These are phyloP conservation scores for Drosophila mimetica DNA, from an alignment of 2,888 invertebrate species.

Conservation along the genomic window DNA sequence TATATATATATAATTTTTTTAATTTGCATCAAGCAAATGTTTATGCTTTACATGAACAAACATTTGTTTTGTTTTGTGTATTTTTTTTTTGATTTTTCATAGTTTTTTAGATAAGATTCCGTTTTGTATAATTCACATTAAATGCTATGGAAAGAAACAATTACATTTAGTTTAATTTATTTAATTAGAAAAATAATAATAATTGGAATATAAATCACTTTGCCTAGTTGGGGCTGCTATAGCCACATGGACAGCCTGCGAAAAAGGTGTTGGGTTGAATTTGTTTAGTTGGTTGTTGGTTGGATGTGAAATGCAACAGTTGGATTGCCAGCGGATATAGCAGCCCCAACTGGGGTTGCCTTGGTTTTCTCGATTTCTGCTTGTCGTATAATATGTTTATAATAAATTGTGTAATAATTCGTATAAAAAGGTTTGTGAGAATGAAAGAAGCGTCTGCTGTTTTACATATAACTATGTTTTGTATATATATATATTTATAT, in stretches of 20 bases:
- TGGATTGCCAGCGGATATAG: conserved; percentile 39
- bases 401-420: conserved; percentile 54
- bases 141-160: conserved; percentile 78
- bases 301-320: conserved; percentile 44
- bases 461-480: conserved; percentile 34
- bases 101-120: conserved; percentile 54
- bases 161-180: conserved; percentile 74
- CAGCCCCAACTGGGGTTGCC: conserved; percentile 51
- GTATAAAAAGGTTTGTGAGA: conserved; percentile 60
- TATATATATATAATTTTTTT: conserved; percentile 31
- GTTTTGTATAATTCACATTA: conserved; percentile 64
- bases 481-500: conserved; percentile 41
- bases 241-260: conserved; percentile 42
- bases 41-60: conserved; percentile 48
- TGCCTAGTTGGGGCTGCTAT: conserved; percentile 59
- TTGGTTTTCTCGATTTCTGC: conserved; percentile 30
- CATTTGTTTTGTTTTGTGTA: conserved; percentile 39
- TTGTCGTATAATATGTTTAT: conserved; percentile 39
- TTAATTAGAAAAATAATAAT: conserved; percentile 78
- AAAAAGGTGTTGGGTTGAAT: conserved; percentile 23
- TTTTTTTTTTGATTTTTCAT: conserved; percentile 33
- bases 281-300: conserved; percentile 22
- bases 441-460: conserved; percentile 56
- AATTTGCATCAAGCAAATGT: conserved; percentile 48
- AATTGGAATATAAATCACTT: conserved; percentile 81